These are phyloP conservation scores for Protosalanx chinensis DNA, from an alignment of 2,797 vertebrate genomes.

Conservation along the genomic window DNA sequence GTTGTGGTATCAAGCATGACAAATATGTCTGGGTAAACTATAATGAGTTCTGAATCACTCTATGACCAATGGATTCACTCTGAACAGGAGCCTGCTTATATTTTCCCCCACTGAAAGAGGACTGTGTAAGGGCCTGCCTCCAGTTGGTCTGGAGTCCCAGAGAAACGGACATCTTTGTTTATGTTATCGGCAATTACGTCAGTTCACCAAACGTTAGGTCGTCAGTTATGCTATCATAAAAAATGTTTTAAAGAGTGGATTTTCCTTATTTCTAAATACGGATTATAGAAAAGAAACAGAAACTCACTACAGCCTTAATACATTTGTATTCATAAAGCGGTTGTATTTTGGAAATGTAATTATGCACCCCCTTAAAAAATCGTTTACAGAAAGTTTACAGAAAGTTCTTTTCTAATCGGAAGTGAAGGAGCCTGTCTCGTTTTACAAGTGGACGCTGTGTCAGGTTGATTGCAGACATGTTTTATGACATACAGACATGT, in stretches of 20 bases:
- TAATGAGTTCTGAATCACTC: no score
- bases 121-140: background rate
- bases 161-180: constrained; percentile 41
- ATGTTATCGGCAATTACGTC: constrained; percentile 36
- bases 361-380: constrained; percentile 25
- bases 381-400: constrained; percentile 10
- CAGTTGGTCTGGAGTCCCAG: background rate
- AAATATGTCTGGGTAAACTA: no score
- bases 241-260: constrained; percentile 29
- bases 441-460: constrained; percentile 34
- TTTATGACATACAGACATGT: constrained; percentile 46
- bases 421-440: background rate
- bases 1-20: no score
- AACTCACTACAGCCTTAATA: constrained; percentile 12
- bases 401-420: background rate
- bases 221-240: constrained; percentile 26
- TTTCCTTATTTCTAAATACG: background rate
- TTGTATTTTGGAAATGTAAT: constrained; percentile 50
- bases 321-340: constrained; percentile 33
- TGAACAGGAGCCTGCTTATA: no score
- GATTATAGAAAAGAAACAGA: constrained; percentile 14
- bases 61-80: no score
- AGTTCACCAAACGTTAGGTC: constrained; percentile 36
- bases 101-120: no score
- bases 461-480: constrained; percentile 45